Evolutionary conservation across 1,140 invertebrate species (phyloP).

Genomic region (Hylaeus volcanicus): DNA sequence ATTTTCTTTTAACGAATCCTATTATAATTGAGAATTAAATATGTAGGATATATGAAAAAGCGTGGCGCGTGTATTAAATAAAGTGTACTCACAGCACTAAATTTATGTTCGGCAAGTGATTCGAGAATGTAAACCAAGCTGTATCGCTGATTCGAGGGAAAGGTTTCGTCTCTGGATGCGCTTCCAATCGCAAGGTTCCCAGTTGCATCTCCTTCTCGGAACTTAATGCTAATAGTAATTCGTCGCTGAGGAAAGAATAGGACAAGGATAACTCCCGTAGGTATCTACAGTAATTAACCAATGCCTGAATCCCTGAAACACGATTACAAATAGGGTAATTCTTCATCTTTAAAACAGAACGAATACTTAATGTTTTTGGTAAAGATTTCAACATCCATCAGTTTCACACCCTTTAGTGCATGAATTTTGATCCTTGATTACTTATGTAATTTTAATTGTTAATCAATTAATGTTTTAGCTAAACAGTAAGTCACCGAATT

Average conservation of each 20-base stretch:
- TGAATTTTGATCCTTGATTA: too few species aligned
- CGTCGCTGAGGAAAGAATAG: slow-evolving; percentile 74
- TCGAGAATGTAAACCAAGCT: slow-evolving; percentile 69
- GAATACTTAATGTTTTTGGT: not conserved
- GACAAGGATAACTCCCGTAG: slow-evolving; percentile 75
- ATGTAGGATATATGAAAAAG: too few species aligned
- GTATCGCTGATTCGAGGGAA: slow-evolving; percentile 65
- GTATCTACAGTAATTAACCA: slow-evolving; percentile 64
- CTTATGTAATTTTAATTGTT: too few species aligned
- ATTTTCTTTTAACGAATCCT: too few species aligned
- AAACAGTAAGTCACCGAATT: too few species aligned
- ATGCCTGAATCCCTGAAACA: slow-evolving; percentile 67
- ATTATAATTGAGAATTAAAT: too few species aligned
- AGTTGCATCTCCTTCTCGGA: slow-evolving; percentile 61
- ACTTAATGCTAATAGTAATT: slow-evolving; percentile 70
- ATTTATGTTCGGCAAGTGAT: slow-evolving; percentile 71
- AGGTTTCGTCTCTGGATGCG: slow-evolving; percentile 70
- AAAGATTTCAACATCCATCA: not conserved
- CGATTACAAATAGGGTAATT: slow-evolving; percentile 9
- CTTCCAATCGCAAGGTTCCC: slow-evolving; percentile 74
- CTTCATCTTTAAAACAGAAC: not conserved
- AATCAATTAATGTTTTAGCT: too few species aligned
- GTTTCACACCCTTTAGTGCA: too few species aligned
- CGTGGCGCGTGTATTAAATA: not conserved
- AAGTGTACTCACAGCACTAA: slow-evolving; percentile 71